Conservation (phyloP, 2,888 invertebrate genomes). For the Nomada ruficornis region DNA sequence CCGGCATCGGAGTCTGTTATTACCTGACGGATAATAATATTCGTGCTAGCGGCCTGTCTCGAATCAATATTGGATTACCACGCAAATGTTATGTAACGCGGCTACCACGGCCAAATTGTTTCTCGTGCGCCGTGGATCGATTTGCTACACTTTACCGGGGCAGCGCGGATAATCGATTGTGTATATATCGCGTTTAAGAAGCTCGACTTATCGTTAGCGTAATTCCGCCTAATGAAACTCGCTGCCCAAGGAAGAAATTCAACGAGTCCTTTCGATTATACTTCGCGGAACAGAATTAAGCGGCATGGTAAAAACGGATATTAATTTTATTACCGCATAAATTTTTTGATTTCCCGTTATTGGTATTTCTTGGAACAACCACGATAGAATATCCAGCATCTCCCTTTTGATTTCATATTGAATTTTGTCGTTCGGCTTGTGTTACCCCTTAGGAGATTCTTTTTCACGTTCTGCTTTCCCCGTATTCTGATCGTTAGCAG, state of each 20-base stretch:
- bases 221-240: no score
- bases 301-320: no score
- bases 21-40: slow-evolving; percentile 59
- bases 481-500: background rate
- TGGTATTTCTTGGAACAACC: no score
- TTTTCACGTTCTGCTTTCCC: background rate
- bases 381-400: no score
- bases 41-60: slow-evolving; percentile 58
- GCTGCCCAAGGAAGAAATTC: no score
- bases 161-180: slow-evolving; percentile 8
- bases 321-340: no score
- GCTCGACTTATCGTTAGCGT: background rate
- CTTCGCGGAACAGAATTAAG: no score
- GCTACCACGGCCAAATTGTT: slow-evolving; percentile 66
- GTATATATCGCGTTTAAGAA: slow-evolving; percentile 6
- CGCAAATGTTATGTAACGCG: slow-evolving; percentile 63
- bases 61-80: slow-evolving; percentile 71
- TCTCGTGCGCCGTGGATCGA: slow-evolving; percentile 44
- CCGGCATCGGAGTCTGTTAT: slow-evolving; percentile 44
- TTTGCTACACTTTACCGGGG: slow-evolving; percentile 20
- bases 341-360: no score
- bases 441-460: background rate
- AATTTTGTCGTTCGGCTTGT: background rate
- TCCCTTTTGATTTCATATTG: background rate
- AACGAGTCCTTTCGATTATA: no score